Percentiles rank a stretch among this genome's conserved stretches.
phyloP scores from a whole-genome alignment of 2,113 vertebrate species.

The Onychorhynchus coronatus region DNA sequence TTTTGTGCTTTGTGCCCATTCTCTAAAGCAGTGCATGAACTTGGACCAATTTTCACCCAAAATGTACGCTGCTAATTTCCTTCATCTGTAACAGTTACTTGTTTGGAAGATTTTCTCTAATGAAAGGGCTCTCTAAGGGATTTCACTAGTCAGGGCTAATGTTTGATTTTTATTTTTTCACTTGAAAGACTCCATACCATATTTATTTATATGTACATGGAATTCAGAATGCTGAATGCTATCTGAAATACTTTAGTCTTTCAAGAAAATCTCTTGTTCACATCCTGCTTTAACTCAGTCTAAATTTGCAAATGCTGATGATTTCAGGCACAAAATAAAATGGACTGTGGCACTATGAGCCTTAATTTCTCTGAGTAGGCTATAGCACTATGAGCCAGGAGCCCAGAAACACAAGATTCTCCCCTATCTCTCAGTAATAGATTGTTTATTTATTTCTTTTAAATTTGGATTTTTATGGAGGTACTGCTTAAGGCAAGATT shows the following conservation, averaged over 20 bases:
- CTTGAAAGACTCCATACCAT: not conserved
- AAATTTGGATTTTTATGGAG: not conserved
- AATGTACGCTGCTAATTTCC: not conserved
- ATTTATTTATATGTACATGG: not conserved
- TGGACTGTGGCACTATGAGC: not conserved
- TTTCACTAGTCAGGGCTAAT: not conserved
- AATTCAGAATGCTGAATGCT: not conserved
- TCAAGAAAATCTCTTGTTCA: not conserved
- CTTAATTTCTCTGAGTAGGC: not conserved
- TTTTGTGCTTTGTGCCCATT: not conserved
- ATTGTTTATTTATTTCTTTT: not conserved
- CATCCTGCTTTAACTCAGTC: not conserved
- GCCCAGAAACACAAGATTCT: not conserved
- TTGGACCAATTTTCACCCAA: not conserved
- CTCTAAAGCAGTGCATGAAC: not conserved
- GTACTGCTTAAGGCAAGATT: not conserved
- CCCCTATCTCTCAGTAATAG: accelerated
- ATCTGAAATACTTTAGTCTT: not conserved
- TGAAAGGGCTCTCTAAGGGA: not conserved
- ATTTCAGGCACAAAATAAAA: not conserved
- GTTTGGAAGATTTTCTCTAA: not conserved
- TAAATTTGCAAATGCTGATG: not conserved
- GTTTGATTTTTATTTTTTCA: not conserved
- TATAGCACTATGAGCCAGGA: not conserved
- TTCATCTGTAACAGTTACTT: not conserved